phyloP scores from a whole-genome alignment of 23 tunicate species.

The Styela clava region DNA sequence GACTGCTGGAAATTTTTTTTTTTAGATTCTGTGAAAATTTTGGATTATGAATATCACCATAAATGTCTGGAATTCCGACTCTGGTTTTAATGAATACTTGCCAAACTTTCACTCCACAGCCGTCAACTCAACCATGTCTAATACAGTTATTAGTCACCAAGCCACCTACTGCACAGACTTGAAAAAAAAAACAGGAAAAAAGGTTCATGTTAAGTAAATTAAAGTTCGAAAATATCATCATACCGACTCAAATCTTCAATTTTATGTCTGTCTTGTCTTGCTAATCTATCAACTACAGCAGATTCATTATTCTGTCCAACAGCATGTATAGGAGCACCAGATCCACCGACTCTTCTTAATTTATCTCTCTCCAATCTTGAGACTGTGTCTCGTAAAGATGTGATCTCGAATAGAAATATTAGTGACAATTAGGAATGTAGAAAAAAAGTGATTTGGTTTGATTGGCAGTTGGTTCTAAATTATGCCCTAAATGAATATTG shows the following conservation, averaged over 20 bases:
- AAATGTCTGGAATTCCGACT: too few species aligned
- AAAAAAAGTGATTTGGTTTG: not conserved
- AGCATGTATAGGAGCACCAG: slow-evolving; percentile 74
- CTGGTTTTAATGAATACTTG: too few species aligned
- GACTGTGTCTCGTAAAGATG: slow-evolving; percentile 39
- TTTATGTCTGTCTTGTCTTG: slow-evolving; percentile 58
- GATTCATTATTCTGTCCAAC: slow-evolving; percentile 51
- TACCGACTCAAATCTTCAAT: slow-evolving; percentile 83
- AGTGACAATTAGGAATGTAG: too few species aligned
- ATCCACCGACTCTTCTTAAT: slow-evolving; percentile 26
- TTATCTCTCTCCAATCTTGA: slow-evolving; percentile 72
- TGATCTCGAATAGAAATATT: slow-evolving; percentile 8
- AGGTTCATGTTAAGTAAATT: too few species aligned
- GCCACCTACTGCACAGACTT: too few species aligned
- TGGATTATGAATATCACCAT: too few species aligned
- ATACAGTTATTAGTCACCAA: too few species aligned
- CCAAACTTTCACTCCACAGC: too few species aligned
- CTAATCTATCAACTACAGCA: slow-evolving; percentile 35
- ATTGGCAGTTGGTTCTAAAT: not conserved
- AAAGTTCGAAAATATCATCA: slow-evolving; percentile 9
- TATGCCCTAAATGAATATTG: not conserved
- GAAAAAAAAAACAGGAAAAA: too few species aligned
- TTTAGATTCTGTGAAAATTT: too few species aligned
- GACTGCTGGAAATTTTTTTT: too few species aligned
- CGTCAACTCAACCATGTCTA: too few species aligned